Conservation (phyloP, 2,797 vertebrate species). For the Graptemys geographica region DNA sequence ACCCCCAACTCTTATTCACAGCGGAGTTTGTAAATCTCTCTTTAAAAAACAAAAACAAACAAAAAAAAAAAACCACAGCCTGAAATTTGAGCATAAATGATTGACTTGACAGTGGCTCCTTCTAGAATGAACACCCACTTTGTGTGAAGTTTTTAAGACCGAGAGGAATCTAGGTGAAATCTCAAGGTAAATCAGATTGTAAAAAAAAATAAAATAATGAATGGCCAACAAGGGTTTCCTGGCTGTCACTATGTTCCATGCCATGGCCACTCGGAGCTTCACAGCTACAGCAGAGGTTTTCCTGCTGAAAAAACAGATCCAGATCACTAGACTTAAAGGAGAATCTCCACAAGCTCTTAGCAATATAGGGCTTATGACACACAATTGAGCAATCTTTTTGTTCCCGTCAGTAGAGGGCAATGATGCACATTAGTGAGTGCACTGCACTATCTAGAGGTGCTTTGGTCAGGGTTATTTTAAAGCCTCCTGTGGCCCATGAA, state of each 20-base stretch:
- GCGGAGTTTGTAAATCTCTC: slow-evolving; percentile 11
- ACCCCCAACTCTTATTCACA: slow-evolving; percentile 3
- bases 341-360: not conserved
- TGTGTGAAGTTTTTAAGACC: not conserved
- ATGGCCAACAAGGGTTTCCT: not conserved
- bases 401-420: fast-evolving
- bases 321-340: not conserved
- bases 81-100: slow-evolving; percentile 6
- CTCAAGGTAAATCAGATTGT: not conserved
- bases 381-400: fast-evolving
- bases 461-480: not conserved
- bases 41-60: not conserved
- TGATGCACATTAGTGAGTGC: not conserved
- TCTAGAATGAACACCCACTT: not conserved
- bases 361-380: not conserved
- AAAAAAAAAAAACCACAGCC: not conserved
- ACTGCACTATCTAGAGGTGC: not conserved
- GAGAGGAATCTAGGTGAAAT: not conserved
- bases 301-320: not conserved
- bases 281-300: not conserved
- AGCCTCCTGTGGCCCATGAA: not conserved
- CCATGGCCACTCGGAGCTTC: not conserved
- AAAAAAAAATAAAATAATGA: not conserved
- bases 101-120: slow-evolving; percentile 18
- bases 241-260: not conserved